phyloP scores from a whole-genome alignment of 2,888 invertebrate species.

The Nomada flava region DNA sequence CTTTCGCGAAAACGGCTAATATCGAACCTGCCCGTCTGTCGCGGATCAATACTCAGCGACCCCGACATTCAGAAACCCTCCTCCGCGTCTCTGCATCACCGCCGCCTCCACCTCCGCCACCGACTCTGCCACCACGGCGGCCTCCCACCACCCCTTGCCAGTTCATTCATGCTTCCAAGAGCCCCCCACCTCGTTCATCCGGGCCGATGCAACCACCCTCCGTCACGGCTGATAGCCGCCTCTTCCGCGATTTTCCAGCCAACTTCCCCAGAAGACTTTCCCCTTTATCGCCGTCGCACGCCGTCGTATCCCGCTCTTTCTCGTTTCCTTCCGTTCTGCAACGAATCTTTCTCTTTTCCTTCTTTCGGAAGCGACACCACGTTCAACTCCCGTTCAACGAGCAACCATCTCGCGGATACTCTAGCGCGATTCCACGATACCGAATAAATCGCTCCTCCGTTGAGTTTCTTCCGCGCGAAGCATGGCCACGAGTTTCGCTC shows the following conservation, averaged over 20 bases:
- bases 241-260: slow-evolving; percentile 34
- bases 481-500: slow-evolving; percentile 15
- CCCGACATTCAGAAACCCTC: slow-evolving; percentile 83
- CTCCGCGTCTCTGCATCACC: slow-evolving; percentile 69
- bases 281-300: not conserved
- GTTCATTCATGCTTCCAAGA: slow-evolving; percentile 81
- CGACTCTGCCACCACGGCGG: slow-evolving; percentile 61
- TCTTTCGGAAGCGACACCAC: not conserved
- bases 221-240: slow-evolving; percentile 35
- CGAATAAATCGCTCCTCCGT: not conserved
- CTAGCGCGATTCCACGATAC: not conserved
- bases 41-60: slow-evolving; percentile 84
- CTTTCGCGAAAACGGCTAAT: slow-evolving; percentile 79
- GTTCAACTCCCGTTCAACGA: too few species aligned
- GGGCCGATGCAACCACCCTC: slow-evolving; percentile 64
- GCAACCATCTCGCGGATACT: not conserved
- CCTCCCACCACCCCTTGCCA: slow-evolving; percentile 64
- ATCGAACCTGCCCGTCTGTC: slow-evolving; percentile 79
- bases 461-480: not conserved
- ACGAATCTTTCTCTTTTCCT: not conserved
- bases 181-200: slow-evolving; percentile 61
- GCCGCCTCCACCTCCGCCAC: slow-evolving; percentile 79
- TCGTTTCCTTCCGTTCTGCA: not conserved
- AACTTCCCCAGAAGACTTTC: not conserved
- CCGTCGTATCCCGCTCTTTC: too few species aligned